phyloP scores from a whole-genome alignment of 2,113 vertebrate genomes.

The Mellivora capensis region DNA sequence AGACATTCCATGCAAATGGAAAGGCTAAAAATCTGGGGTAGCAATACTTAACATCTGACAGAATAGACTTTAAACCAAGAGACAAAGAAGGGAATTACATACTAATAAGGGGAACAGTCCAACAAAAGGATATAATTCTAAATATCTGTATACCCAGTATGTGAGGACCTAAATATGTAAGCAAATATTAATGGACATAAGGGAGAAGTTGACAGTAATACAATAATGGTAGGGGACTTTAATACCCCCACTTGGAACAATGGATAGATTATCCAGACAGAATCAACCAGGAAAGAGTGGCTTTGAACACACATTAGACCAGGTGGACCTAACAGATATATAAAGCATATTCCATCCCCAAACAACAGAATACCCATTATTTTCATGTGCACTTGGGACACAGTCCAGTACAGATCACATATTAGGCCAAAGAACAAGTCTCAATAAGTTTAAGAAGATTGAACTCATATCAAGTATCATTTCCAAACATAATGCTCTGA shows the following conservation, averaged over 20 bases:
- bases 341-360: background rate
- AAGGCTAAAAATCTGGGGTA: background rate
- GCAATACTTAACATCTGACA: background rate
- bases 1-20: background rate
- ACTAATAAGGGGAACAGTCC: background rate
- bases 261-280: background rate
- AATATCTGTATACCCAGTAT: background rate
- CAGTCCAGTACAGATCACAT: background rate
- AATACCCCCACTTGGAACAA: background rate
- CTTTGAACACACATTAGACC: background rate
- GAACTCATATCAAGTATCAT: background rate
- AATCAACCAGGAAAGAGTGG: background rate
- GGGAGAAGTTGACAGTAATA: background rate
- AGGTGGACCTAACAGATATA: background rate
- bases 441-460: background rate
- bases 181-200: background rate
- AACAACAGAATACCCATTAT: background rate
- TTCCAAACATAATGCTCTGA: background rate
- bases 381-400: background rate
- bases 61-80: background rate
- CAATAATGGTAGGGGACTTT: background rate
- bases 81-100: background rate
- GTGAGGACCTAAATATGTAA: background rate
- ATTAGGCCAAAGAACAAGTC: background rate
- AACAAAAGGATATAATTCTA: background rate